Base-by-base conservation (phyloP, 2,888 invertebrate species). In the Cosmopolites sordidus region DNA sequence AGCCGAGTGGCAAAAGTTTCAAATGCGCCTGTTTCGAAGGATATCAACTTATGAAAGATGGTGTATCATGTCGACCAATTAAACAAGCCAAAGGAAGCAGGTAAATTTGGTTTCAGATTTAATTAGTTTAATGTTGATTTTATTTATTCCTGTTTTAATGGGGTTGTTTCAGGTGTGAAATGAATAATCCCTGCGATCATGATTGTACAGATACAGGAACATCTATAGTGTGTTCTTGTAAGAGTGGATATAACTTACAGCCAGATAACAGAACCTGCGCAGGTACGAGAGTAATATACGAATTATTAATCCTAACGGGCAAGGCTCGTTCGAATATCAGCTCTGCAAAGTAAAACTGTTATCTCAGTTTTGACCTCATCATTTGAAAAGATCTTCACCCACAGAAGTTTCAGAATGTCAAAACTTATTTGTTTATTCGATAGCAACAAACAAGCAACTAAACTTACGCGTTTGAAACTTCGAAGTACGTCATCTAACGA, bases 181-280 rank as follows among this genome's bases (percentile, higher is more conserved):
- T 75, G 0, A 77, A 77, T 6, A 88, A 87, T 67, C 84, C 83
- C 0, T 90, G 90, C 65, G 82, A 86, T 50, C 89, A 90, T 59
- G 79, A 81, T 38, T 90, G 90, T 66, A 77, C 78, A 2, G 87
- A 88, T 65, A 85, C 83, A 11, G 86, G 85, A 0, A 73, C 79
- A 0, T 79, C 82, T 1, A 78, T 88, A 1, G 79, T 80, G 60
- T 91, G 91, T 68, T 81, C 82, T 0, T 91, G 91, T 66, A 73
- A 81, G 48, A 75, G 81, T 57, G 90, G 90, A 0, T 91, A 82
- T 67, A 75, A 79, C 60, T 76, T 91, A 38, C 80, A 79, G 62
- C 62, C 74, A 0, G 87, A 91, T 68, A 80, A 80, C 44, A 80
- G 76, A 55, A 82, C 84, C 3, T 90, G 89, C 67, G 75, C 77